A percentile compares a stretch with the other conserved stretches of the same genome.
These are phyloP conservation scores for Cacatua alba DNA, from an alignment of 2,113 vertebrate genomes.

Conservation along the genomic window DNA sequence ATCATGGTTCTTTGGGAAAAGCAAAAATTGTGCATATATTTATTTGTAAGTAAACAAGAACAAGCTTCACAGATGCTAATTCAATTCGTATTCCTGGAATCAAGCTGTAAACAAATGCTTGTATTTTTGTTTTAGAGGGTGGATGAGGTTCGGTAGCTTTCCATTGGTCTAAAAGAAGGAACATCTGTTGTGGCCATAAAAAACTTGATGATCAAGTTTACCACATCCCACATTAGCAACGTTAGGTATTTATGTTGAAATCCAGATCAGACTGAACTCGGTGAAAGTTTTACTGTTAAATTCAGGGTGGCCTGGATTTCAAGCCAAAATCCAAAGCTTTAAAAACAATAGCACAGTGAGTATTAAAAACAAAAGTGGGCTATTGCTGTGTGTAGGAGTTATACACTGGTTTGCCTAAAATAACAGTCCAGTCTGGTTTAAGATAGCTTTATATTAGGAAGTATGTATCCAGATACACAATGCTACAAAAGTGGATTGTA, in stretches of 20 bases:
- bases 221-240: slow-evolving; percentile 55
- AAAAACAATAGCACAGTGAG: slow-evolving; percentile 5
- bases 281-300: not conserved
- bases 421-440: not conserved
- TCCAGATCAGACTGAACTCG: not conserved
- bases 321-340: slow-evolving; percentile 20
- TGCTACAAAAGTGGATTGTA: not conserved
- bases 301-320: slow-evolving; percentile 4
- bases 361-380: not conserved
- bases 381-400: not conserved
- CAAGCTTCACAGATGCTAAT: slow-evolving; percentile 28
- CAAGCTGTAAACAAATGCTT: slow-evolving; percentile 52
- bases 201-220: slow-evolving; percentile 63
- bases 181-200: slow-evolving; percentile 67
- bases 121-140: slow-evolving; percentile 62
- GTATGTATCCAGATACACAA: not conserved
- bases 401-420: not conserved
- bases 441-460: not conserved
- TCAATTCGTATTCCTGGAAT: slow-evolving; percentile 42
- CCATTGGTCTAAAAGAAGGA: slow-evolving; percentile 56
- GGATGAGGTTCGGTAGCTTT: slow-evolving; percentile 42
- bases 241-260: slow-evolving; percentile 28
- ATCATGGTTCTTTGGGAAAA: not conserved
- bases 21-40: not conserved
- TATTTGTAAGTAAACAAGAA: slow-evolving; percentile 23